phyloP scores from a whole-genome alignment of 1,140 invertebrate species.

The Neodiprion fabricii region DNA sequence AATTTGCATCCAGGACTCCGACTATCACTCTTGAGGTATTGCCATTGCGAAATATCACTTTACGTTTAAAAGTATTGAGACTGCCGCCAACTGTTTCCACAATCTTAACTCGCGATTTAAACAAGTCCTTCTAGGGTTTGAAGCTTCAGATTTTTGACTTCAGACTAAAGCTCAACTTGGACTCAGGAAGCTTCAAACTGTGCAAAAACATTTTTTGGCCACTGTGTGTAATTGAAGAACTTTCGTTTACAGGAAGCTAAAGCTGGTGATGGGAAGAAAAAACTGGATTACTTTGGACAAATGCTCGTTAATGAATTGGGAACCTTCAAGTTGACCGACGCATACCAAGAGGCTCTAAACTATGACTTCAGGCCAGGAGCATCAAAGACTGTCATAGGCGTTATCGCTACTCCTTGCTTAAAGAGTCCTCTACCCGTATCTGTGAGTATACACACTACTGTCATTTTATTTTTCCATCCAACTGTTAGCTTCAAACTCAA shows the following conservation, averaged over 20 bases:
- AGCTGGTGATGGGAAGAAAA: slow-evolving; percentile 31
- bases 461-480: slow-evolving; percentile 8
- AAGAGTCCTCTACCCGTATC: slow-evolving; percentile 54
- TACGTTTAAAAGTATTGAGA: slow-evolving; percentile 5
- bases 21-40: slow-evolving; percentile 27
- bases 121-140: too few species aligned
- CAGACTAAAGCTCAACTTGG: too few species aligned
- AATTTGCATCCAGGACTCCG: slow-evolving; percentile 47
- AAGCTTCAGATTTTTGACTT: too few species aligned
- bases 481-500: slow-evolving; percentile 7
- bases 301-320: slow-evolving; percentile 51
- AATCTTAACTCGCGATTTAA: too few species aligned
- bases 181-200: too few species aligned
- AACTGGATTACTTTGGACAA: slow-evolving; percentile 43
- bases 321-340: slow-evolving; percentile 53
- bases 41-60: not conserved
- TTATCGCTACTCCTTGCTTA: slow-evolving; percentile 53
- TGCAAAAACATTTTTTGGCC: not conserved
- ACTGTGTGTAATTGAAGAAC: not conserved
- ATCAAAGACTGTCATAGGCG: slow-evolving; percentile 65
- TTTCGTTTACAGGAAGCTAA: slow-evolving; percentile 45
- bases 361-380: slow-evolving; percentile 71
- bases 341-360: slow-evolving; percentile 63
- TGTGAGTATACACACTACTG: slow-evolving; percentile 33
- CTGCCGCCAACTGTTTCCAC: not conserved